These are phyloP conservation scores for Agrochola lychnidis DNA, from an alignment of 2,888 invertebrate species.

Conservation along the genomic window DNA sequence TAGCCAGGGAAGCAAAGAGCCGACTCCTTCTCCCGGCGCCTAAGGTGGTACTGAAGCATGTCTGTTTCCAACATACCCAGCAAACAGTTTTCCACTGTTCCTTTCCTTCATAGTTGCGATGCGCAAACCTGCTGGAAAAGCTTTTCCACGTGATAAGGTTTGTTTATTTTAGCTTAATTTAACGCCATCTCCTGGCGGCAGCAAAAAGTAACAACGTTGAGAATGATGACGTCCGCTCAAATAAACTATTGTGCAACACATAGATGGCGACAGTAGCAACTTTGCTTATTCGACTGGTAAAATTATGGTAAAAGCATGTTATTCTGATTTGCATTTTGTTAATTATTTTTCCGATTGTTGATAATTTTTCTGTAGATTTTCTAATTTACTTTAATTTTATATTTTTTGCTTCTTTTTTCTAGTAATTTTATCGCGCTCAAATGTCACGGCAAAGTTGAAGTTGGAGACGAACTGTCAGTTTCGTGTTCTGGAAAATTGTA, in stretches of 20 bases:
- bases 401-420: neutral
- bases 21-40: slow-evolving; percentile 75
- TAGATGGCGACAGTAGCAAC: slow-evolving; percentile 36
- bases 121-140: slow-evolving; percentile 85
- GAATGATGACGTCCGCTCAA: neutral
- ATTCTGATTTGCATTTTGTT: neutral
- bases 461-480: slow-evolving; percentile 53
- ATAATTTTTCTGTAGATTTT: neutral
- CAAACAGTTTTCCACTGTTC: slow-evolving; percentile 81
- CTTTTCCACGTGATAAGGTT: slow-evolving; percentile 78
- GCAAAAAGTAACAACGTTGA: slow-evolving; percentile 22
- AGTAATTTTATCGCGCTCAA: slow-evolving; percentile 29
- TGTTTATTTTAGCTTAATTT: slow-evolving; percentile 62
- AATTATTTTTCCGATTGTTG: neutral
- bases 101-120: slow-evolving; percentile 79
- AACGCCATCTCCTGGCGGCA: slow-evolving; percentile 74
- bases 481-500: slow-evolving; percentile 77
- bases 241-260: accelerated
- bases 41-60: slow-evolving; percentile 83
- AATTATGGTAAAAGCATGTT: neutral
- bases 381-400: neutral
- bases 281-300: accelerated
- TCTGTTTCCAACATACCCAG: slow-evolving; percentile 73
- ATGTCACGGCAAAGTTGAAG: slow-evolving; percentile 53
- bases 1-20: slow-evolving; percentile 60